These are phyloP conservation scores for Calidris pugnax DNA, from an alignment of 2,113 vertebrate genomes.

Conservation along the genomic window DNA sequence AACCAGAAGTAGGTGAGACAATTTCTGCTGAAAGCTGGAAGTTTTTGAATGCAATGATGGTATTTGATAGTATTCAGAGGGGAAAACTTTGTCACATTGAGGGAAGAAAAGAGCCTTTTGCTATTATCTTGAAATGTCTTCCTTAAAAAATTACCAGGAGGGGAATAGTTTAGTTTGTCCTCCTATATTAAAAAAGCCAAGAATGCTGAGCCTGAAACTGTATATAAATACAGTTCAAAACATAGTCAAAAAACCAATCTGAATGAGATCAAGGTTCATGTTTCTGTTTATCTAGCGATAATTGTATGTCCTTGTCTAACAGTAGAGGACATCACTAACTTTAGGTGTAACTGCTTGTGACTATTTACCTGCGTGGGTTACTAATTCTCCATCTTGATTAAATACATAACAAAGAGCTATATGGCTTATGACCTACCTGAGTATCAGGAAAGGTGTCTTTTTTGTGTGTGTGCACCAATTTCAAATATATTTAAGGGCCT, in stretches of 20 bases:
- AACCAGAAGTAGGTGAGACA: neutral
- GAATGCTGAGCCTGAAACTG: neutral
- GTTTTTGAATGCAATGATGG: neutral
- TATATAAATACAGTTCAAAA: neutral
- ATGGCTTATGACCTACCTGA: neutral
- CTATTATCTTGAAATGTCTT: neutral
- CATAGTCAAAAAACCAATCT: neutral
- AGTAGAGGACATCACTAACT: neutral
- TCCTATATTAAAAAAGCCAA: neutral
- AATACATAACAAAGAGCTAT: neutral
- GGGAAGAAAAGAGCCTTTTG: neutral
- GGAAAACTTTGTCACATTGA: neutral
- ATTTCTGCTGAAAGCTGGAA: neutral
- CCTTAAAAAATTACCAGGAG: neutral
- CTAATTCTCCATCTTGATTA: conserved; percentile 37
- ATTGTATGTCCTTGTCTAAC: neutral
- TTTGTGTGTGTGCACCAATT: neutral
- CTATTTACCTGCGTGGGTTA: neutral
- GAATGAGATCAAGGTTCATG: conserved; percentile 7
- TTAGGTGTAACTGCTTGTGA: conserved; percentile 4
- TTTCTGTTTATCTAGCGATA: conserved; percentile 18
- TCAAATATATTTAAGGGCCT: neutral
- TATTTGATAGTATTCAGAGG: neutral
- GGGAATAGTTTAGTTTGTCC: neutral
- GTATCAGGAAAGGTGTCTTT: neutral